Conservation (phyloP, 2,113 vertebrate genomes). For the Eretmochelys imbricata region DNA sequence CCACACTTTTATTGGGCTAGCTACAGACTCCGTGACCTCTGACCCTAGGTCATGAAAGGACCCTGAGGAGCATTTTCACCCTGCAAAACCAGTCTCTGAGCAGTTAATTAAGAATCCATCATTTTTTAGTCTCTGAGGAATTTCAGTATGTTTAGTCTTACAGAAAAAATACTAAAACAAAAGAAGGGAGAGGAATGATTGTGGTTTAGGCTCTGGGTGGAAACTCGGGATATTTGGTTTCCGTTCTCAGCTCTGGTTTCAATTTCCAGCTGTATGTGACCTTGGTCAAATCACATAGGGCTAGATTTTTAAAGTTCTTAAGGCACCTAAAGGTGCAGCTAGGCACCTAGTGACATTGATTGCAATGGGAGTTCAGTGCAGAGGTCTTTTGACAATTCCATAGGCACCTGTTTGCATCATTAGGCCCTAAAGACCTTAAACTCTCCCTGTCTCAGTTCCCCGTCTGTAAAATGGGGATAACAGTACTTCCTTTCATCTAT, state of each 20-base stretch:
- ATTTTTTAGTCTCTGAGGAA: background rate
- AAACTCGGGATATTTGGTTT: background rate
- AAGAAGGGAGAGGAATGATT: conserved; percentile 1
- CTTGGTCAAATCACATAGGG: background rate
- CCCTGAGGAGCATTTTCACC: background rate
- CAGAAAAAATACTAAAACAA: background rate
- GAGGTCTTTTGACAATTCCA: background rate
- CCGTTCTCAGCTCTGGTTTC: background rate
- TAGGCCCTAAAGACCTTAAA: background rate
- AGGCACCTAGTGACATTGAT: background rate
- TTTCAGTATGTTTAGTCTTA: background rate
- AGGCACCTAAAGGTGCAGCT: background rate
- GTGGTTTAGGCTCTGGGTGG: background rate
- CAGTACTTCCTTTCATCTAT: background rate
- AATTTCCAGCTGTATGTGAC: background rate
- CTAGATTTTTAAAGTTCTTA: background rate
- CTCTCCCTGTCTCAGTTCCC: background rate
- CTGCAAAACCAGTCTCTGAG: background rate
- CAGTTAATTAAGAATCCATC: background rate
- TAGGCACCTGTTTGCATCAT: background rate
- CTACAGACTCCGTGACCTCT: background rate
- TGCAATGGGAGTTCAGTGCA: background rate
- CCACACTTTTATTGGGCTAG: background rate
- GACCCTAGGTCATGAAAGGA: background rate
- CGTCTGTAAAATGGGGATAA: background rate